These are phyloP conservation scores for Cantharis rustica DNA, from an alignment of 2,888 invertebrate species.

Conservation along the genomic window DNA sequence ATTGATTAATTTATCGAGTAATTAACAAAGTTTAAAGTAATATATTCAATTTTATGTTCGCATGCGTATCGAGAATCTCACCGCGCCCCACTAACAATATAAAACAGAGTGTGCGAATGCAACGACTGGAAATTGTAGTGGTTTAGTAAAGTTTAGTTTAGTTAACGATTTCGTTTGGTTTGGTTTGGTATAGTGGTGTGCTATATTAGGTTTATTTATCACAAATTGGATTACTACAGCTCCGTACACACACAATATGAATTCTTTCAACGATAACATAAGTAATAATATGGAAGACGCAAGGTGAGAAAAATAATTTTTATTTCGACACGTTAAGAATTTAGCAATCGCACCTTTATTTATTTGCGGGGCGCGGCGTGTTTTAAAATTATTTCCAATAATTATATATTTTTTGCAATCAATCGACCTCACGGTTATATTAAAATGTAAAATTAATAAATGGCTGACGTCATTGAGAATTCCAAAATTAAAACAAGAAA, in stretches of 20 bases:
- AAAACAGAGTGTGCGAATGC: slow-evolving; percentile 31
- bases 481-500: not conserved
- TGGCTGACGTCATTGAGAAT: not conserved
- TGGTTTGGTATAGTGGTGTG: slow-evolving; percentile 8
- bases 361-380: not conserved
- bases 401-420: not conserved
- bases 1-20: not conserved
- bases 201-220: slow-evolving; percentile 22
- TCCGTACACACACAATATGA: slow-evolving; percentile 34
- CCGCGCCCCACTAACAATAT: slow-evolving; percentile 33
- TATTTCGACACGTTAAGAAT: not conserved
- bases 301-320: slow-evolving; percentile 36
- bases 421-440: not conserved
- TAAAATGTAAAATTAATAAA: not conserved
- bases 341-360: not conserved
- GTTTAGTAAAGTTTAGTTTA: not conserved
- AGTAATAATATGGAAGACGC: slow-evolving; percentile 43
- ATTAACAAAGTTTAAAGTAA: not conserved
- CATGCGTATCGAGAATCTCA: slow-evolving; percentile 11
- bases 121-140: slow-evolving; percentile 3
- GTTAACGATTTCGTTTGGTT: not conserved
- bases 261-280: slow-evolving; percentile 41
- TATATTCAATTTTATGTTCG: not conserved
- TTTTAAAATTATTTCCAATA: not conserved
- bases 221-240: slow-evolving; percentile 22